These are phyloP conservation scores for Centrocercus urophasianus DNA, from an alignment of 2,113 vertebrate species.

Conservation along the genomic window DNA sequence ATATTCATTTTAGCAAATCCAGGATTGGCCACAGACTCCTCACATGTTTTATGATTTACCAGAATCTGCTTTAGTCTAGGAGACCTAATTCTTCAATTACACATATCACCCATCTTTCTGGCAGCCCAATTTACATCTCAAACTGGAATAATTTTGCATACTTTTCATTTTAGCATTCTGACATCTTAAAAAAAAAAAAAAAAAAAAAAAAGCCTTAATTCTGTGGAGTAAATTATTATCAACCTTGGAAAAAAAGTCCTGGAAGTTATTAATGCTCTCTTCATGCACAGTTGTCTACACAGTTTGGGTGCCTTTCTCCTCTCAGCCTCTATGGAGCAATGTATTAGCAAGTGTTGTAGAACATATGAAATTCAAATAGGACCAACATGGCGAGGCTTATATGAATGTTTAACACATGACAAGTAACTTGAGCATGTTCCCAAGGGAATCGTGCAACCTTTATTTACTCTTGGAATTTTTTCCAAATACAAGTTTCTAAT, in stretches of 20 bases:
- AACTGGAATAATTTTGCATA: not conserved
- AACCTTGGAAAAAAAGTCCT: not conserved
- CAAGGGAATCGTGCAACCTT: not conserved
- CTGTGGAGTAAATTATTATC: conserved; percentile 16
- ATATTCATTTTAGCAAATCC: not conserved
- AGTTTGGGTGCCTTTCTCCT: not conserved
- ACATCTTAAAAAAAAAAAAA: not conserved
- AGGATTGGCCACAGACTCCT: not conserved
- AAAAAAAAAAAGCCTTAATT: not conserved
- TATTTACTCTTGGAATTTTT: conserved; percentile 29
- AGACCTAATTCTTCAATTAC: conserved; percentile 22
- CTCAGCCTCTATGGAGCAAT: not conserved
- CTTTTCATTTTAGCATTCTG: conserved; percentile 31
- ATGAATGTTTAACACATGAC: not conserved
- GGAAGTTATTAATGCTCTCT: not conserved
- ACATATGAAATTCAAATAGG: not conserved
- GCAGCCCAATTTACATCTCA: conserved; percentile 32
- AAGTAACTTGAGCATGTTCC: not conserved
- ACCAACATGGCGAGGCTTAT: not conserved
- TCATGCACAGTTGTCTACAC: not conserved
- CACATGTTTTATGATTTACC: conserved; percentile 3
- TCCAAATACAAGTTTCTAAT: not conserved
- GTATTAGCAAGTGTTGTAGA: not conserved
- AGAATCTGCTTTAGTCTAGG: not conserved
- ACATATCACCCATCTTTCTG: not conserved